These are phyloP conservation scores for Brassicogethes aeneus DNA, from an alignment of 2,888 invertebrate genomes.

Conservation along the genomic window DNA sequence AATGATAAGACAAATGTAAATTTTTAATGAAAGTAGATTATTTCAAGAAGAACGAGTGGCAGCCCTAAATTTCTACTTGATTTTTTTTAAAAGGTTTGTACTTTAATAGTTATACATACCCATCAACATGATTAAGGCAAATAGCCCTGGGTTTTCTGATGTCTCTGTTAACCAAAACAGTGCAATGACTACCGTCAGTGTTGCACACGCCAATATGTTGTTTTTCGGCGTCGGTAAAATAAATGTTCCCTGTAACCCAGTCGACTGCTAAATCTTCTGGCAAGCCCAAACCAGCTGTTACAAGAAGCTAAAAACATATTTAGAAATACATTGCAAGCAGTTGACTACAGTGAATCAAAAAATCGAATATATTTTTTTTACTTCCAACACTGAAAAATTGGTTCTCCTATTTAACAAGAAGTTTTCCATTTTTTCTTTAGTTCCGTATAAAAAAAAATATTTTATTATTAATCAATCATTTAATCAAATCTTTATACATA, in stretches of 20 bases:
- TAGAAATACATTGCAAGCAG: background rate
- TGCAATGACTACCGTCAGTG: conserved; percentile 56
- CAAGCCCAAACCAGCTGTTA: conserved; percentile 57
- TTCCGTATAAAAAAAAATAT: no score
- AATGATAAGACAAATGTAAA: no score
- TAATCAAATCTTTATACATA: no score
- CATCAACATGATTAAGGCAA: conserved; percentile 57
- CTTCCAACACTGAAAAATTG: no score
- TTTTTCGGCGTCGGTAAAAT: conserved; percentile 67
- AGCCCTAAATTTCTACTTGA: no score
- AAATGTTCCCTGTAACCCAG: conserved; percentile 71
- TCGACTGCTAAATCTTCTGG: conserved; percentile 72
- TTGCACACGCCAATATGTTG: conserved; percentile 67
- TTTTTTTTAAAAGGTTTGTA: no score
- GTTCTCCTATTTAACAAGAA: no score
- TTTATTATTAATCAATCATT: no score
- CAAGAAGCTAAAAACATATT: conserved; percentile 41
- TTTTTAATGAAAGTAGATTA: no score
- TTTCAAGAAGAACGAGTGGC: no score
- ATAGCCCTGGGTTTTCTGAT: conserved; percentile 60
- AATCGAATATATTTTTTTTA: no score
- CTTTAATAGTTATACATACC: conserved; percentile 42
- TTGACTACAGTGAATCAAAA: background rate
- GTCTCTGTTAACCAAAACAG: conserved; percentile 51
- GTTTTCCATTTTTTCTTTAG: no score